Evolutionary conservation across 2,113 vertebrate genomes (phyloP).

Genomic region (Labeo catla): DNA sequence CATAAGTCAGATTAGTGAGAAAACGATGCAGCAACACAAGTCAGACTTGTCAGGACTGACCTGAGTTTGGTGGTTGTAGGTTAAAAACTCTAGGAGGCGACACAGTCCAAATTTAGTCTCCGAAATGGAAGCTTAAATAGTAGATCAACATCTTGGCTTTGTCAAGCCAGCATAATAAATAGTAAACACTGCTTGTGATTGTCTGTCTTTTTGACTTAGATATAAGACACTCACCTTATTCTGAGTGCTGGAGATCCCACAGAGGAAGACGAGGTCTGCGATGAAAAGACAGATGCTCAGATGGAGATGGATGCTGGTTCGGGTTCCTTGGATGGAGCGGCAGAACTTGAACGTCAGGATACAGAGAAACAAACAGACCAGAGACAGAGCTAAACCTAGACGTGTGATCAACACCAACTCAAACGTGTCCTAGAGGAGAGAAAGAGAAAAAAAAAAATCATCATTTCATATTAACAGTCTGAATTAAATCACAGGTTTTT

Average conservation of each 20-base stretch:
- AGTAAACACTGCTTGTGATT: neutral
- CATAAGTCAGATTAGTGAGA: no score
- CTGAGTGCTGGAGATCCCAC: constrained; percentile 71
- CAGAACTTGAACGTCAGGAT: constrained; percentile 86
- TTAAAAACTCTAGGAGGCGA: no score
- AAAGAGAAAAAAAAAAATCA: neutral
- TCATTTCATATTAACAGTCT: neutral
- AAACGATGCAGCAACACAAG: no score
- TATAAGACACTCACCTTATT: constrained; percentile 44
- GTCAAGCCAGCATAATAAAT: no score
- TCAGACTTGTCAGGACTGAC: no score
- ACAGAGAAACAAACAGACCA: constrained; percentile 79
- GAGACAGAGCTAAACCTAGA: constrained; percentile 80
- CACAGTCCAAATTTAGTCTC: no score
- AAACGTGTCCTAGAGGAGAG: constrained; percentile 69
- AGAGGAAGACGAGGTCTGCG: constrained; percentile 82
- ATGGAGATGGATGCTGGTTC: constrained; percentile 88
- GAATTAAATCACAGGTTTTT: constrained; percentile 16
- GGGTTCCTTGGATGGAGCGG: constrained; percentile 81
- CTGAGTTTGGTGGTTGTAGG: no score
- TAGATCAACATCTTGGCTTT: no score
- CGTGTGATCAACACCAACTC: constrained; percentile 76
- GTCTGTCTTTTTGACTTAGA: no score
- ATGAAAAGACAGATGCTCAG: constrained; percentile 85
- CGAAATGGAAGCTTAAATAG: no score